Evolutionary conservation across 2,888 invertebrate genomes (phyloP), one percentile per base, ranked within the genome.

Genomic region (Axea sp.): DNA sequence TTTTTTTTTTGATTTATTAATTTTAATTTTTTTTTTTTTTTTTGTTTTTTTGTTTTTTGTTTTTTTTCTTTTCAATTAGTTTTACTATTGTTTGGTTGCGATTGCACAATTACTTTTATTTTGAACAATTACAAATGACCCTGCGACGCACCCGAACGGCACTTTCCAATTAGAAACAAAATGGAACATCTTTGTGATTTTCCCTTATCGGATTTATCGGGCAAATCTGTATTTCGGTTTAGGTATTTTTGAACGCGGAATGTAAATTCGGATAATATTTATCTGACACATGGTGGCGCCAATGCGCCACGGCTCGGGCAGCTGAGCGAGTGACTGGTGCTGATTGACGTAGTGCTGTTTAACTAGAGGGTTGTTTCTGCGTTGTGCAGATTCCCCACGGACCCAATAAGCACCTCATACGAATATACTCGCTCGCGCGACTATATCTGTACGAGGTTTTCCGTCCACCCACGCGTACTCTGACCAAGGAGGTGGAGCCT

Each of bases 311-410:
- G 82, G 79, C 83, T 80, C 7, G 53, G 60, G 33, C 53, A 51
- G 59, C 68, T 60, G 47, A 47, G 57, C 69, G 83, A 85, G 85
- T 86, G 86, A 85, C 85, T 84, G 84, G 87, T 86, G 85, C 87
- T 87, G 87, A 87, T 87, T 87, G 87, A 87, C 86, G 87, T 85
- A 83, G 84, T 82, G 83, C 83, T 87, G 87, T 87, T 87, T 87
- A 85, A 84, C 83, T 84, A 87, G 87, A 87, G 87, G 87, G 87
- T 87, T 84, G 86, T 84, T 85, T 83, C 84, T 81, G 77, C 78
- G 81, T 81, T 77, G 76, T 79, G 82, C 82, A 80, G 79, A 82
- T 81, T 82, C 84, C 83, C 85, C 81, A 73, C 80, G 84, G 85
- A 85, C 85, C 86, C 85, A 85, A 85, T 86, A 85, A 85, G 84